phyloP scores from a whole-genome alignment of 2,113 vertebrate genomes.

The Amblyopsis rosae region DNA sequence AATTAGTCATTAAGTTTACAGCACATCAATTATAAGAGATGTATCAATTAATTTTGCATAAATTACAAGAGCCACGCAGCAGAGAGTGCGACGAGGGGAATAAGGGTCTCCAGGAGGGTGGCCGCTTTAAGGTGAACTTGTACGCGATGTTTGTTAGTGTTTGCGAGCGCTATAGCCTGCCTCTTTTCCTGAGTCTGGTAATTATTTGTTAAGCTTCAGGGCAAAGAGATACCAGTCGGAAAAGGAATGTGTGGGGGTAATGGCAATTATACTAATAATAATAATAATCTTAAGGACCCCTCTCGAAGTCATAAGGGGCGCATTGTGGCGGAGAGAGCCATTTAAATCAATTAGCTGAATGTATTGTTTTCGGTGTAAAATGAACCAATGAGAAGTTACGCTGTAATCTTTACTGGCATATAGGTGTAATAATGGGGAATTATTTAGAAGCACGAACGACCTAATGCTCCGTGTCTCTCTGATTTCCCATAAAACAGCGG shows the following conservation, averaged over 20 bases:
- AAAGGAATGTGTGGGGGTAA: constrained; percentile 80
- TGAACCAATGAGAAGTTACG: constrained; percentile 82
- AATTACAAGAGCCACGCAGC: constrained; percentile 93
- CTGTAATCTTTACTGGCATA: constrained; percentile 79
- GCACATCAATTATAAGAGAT: constrained; percentile 99
- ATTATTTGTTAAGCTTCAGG: constrained; percentile 99
- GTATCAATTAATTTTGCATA: constrained; percentile 99
- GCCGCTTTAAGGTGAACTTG: constrained; percentile 64
- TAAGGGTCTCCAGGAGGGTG: constrained; percentile 85
- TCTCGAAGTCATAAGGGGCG: constrained; percentile 96
- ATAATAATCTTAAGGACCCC: constrained; percentile 96
- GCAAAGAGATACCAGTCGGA: constrained; percentile 81
- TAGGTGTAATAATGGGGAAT: constrained; percentile 87
- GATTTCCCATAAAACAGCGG: constrained; percentile 87
- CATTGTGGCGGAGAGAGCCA: constrained; percentile 95
- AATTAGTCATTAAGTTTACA: constrained; percentile 99
- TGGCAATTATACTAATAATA: constrained; percentile 99
- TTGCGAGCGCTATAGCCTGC: constrained; percentile 79
- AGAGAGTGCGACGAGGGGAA: constrained; percentile 83
- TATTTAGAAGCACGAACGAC: constrained; percentile 88
- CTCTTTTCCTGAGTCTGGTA: constrained; percentile 97
- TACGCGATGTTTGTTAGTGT: constrained; percentile 19
- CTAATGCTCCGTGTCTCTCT: constrained; percentile 85
- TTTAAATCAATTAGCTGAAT: constrained; percentile 99
- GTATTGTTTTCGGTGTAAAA: constrained; percentile 85